A percentile compares a stretch with the other conserved stretches of the same genome.
Evolutionary conservation across 2,113 vertebrate species (phyloP).

Genomic region (Delphinus delphis): DNA sequence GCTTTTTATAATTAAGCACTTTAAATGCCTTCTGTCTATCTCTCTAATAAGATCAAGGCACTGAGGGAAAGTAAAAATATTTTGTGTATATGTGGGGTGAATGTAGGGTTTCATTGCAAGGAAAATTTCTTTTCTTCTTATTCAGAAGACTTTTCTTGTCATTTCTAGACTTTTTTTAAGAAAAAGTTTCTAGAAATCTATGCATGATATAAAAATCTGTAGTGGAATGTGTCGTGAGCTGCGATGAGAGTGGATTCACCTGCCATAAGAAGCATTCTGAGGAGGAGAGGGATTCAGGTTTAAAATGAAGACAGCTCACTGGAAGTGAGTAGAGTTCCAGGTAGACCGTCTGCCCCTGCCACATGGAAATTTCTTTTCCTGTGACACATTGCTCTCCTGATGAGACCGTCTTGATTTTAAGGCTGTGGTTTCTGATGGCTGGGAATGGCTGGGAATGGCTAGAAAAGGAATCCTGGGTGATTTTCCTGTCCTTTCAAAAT

Average conservation of each 20-base stretch:
- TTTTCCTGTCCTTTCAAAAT: constrained; percentile 67
- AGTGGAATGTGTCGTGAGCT: not conserved
- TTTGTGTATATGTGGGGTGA: not conserved
- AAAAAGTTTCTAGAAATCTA: constrained; percentile 42
- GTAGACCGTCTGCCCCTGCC: not conserved
- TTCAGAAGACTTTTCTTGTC: not conserved
- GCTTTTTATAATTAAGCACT: not conserved
- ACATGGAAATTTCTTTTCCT: constrained; percentile 47
- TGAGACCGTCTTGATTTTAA: constrained; percentile 44
- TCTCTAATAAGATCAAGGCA: not conserved
- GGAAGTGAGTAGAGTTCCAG: not conserved
- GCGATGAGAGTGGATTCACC: not conserved
- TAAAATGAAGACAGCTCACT: not conserved
- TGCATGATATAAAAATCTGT: not conserved
- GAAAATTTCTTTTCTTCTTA: not conserved
- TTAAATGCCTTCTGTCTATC: not conserved
- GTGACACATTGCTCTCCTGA: constrained; percentile 18
- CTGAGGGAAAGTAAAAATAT: not conserved
- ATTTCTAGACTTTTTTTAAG: not conserved
- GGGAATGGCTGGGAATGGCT: constrained; percentile 31
- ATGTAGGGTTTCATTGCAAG: not conserved
- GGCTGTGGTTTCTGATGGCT: constrained; percentile 16
- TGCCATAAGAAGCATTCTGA: not conserved
- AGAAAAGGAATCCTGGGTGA: constrained; percentile 55
- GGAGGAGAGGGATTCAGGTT: not conserved